Evolutionary conservation across 2,888 invertebrate species (phyloP), one percentile per base, ranked within the genome.

Genomic region (Leptopilina syphax): DNA sequence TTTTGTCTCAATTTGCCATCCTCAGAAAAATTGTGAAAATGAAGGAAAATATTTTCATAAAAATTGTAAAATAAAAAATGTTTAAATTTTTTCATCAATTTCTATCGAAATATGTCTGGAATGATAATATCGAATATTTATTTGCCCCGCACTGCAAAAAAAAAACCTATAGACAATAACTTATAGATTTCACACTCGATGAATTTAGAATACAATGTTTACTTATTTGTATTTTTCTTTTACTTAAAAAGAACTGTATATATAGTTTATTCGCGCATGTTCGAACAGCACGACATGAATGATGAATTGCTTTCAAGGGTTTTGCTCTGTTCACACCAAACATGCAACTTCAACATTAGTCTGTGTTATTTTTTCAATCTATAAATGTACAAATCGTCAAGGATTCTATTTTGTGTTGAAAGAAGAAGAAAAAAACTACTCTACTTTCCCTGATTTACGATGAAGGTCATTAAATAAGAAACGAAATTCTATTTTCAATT

Each of bases 311-410:
- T 12, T 50, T 12, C 12, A 13, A 50, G 13, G 27, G 50, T 24
- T 34, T n/a, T 34, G 3, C 4, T 9, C n/a, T 54, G 24, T 54
- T 73, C 57, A 54, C n/a, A 27, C n/a, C 8, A n/a, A 34, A 73
- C 73, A 73, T 57, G 73, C 57, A 57, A 73, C 54, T 70, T 50
- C 50, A n/a, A 73, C 57, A 57, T 73, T 27, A 57, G 34, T 54
- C 9, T 34, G 57, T 13, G 65, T 4, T 65, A 34, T 34, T 65
- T 34, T 65, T 34, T 65, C 12, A 24, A 63, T n/a, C 9, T 63
- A 63, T 18, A 63, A 63, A 18, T 63, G 63, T 24, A 63, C 63
- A 63, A 60, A 60, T 60, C 60, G 13, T 60, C 60, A 34, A 3
- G 60, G 1, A 60, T 3, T 63, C 24, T 63, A 24, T 63, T 24